Percentiles rank a stretch among this genome's conserved stretches.
These are phyloP conservation scores for Clarias magur DNA, from an alignment of 2,113 vertebrate genomes.

Conservation along the genomic window DNA sequence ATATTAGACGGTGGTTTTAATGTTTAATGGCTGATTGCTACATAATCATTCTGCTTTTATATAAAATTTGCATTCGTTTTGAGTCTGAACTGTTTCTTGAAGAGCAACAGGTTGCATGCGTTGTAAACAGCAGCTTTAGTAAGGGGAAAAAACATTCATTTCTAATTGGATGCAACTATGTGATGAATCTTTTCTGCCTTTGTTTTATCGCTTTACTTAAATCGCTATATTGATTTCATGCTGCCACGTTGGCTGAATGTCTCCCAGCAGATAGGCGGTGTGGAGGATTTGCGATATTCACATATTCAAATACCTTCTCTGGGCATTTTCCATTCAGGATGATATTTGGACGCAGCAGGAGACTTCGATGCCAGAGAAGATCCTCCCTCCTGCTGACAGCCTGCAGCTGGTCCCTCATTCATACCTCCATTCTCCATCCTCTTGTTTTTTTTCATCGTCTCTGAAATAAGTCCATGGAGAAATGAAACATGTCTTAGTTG, in stretches of 20 bases:
- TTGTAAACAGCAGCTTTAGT: conserved; percentile 19
- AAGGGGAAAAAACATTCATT: neutral
- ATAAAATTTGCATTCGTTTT: neutral
- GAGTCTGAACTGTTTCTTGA: neutral
- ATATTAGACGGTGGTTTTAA: too few species aligned
- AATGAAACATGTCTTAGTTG: conserved; percentile 31
- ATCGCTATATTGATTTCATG: conserved; percentile 40
- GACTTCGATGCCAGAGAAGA: conserved; percentile 57
- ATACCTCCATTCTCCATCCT: conserved; percentile 72
- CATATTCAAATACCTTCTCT: conserved; percentile 41
- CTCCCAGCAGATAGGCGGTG: conserved; percentile 24
- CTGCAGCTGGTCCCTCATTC: conserved; percentile 78
- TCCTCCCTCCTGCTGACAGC: conserved; percentile 57
- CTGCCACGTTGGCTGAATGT: conserved; percentile 26
- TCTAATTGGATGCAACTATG: conserved; percentile 19
- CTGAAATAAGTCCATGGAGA: conserved; percentile 42
- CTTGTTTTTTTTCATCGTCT: conserved; percentile 53
- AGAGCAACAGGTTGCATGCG: conserved; percentile 14
- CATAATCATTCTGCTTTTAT: neutral
- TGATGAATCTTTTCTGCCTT: conserved; percentile 18
- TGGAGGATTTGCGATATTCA: conserved; percentile 39
- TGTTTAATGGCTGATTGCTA: neutral
- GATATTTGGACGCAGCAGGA: conserved; percentile 69
- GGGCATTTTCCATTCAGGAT: conserved; percentile 67
- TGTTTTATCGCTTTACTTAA: conserved; percentile 12